Evolutionary conservation across 2,113 vertebrate genomes (phyloP).

Genomic region (Aptenodytes patagonicus): DNA sequence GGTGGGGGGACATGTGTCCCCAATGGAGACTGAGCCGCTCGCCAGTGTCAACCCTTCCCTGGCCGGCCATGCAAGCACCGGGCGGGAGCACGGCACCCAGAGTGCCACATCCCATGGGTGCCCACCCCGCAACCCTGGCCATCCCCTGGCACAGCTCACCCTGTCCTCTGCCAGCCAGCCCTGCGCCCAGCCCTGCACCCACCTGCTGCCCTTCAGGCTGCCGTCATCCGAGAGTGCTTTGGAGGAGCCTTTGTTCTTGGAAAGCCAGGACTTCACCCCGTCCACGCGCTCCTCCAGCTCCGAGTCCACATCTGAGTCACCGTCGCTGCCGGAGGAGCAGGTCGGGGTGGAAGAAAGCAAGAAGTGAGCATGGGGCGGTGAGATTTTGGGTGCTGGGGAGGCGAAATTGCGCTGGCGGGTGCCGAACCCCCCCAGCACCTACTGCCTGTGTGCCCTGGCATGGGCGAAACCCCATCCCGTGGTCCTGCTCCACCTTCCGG

Average conservation of each 20-base stretch:
- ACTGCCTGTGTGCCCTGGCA: not conserved
- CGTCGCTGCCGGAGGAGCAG: constrained; percentile 76
- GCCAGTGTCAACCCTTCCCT: not conserved
- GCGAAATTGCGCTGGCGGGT: not conserved
- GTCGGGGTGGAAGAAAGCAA: not conserved
- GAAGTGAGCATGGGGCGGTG: not conserved
- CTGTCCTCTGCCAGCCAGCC: not conserved
- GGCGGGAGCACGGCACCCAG: not conserved
- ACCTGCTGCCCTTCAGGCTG: constrained; percentile 95
- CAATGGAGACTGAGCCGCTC: rapidly evolving
- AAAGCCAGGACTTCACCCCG: constrained; percentile 95
- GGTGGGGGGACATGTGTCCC: rapidly evolving
- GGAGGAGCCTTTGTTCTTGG: constrained; percentile 81
- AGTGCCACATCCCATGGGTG: not conserved
- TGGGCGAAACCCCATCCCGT: not conserved
- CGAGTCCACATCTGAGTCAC: constrained; percentile 89
- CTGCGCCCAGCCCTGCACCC: not conserved
- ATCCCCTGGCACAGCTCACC: not conserved
- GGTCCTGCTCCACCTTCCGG: not conserved
- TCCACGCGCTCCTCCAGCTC: constrained; percentile 93
- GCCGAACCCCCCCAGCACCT: not conserved
- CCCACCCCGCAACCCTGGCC: rapidly evolving
- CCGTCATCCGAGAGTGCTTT: constrained; percentile 92
- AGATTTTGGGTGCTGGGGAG: not conserved
- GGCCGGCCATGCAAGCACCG: not conserved